phyloP scores from a whole-genome alignment of 1,140 invertebrate species.

The Drosophila nikananu region DNA sequence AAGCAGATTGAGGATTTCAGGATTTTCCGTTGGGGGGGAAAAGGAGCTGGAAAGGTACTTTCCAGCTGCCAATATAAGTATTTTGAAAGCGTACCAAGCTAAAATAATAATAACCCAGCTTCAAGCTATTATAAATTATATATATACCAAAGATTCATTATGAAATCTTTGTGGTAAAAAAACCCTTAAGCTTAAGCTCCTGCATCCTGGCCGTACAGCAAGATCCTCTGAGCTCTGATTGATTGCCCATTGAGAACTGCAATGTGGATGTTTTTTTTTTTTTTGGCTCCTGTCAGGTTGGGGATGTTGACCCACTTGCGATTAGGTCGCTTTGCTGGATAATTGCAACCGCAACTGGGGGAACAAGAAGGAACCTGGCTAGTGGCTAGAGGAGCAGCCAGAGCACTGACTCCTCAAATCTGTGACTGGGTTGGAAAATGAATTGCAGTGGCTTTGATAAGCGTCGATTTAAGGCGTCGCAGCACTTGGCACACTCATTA shows the following conservation, averaged over 20 bases:
- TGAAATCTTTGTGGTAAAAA: too few species aligned
- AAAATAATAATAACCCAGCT: background rate
- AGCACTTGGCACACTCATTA: conserved; percentile 68
- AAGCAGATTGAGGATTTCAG: conserved; percentile 17
- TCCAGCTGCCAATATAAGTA: background rate
- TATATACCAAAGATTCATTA: background rate
- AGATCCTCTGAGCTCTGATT: conserved; percentile 16
- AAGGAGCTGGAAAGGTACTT: background rate
- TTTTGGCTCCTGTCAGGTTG: too few species aligned
- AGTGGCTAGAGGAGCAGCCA: too few species aligned
- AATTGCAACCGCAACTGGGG: conserved; percentile 9
- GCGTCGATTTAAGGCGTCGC: conserved; percentile 62
- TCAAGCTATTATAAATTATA: background rate
- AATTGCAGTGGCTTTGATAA: conserved; percentile 52
- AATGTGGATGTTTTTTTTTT: conserved; percentile 5
- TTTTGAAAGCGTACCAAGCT: background rate
- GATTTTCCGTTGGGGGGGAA: background rate
- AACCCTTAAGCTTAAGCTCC: background rate
- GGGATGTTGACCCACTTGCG: conserved; percentile 30
- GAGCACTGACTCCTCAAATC: conserved; percentile 6
- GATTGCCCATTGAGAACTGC: conserved; percentile 19
- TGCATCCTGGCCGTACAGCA: background rate
- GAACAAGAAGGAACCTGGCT: too few species aligned
- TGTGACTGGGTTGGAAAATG: conserved; percentile 12
- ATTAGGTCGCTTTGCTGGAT: conserved; percentile 30